Evolutionary conservation across 1,140 invertebrate species (phyloP).

Genomic region (Eumaeus atala): DNA sequence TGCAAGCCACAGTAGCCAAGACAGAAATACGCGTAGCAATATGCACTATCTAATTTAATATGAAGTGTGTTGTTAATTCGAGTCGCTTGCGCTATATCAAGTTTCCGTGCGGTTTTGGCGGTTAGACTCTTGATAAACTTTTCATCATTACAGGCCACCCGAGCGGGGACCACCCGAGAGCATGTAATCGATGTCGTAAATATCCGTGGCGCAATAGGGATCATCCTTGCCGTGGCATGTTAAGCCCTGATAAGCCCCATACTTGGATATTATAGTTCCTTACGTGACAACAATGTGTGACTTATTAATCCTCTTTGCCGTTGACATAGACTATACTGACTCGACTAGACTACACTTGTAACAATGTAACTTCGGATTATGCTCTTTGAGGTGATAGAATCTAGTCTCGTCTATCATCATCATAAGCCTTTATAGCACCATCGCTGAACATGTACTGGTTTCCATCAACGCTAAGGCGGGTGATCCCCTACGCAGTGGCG

Average conservation of each 20-base stretch:
- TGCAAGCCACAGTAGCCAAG: conserved; percentile 31
- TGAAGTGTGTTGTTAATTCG: conserved; percentile 28
- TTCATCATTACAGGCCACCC: conserved; percentile 45
- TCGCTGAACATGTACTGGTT: too few relatives aligned
- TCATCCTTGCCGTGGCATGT: conserved; percentile 37
- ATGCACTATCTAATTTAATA: conserved; percentile 33
- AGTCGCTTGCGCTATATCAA: conserved; percentile 32
- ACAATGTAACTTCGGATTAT: not conserved
- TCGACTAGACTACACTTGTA: conserved; percentile 3
- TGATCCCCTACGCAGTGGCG: too few relatives aligned
- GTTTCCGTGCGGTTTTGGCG: conserved; percentile 45
- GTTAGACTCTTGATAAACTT: conserved; percentile 54
- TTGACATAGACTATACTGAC: conserved; percentile 5
- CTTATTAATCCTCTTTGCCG: conserved; percentile 29
- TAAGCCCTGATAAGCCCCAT: conserved; percentile 53
- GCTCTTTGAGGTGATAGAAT: too few relatives aligned
- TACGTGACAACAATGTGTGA: conserved; percentile 30
- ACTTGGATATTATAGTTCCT: conserved; percentile 30
- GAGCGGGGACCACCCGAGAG: conserved; percentile 51
- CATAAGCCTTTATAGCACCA: too few relatives aligned
- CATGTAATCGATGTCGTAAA: conserved; percentile 57
- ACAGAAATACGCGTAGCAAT: conserved; percentile 35
- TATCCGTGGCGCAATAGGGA: conserved; percentile 58
- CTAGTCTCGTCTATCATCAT: too few relatives aligned
- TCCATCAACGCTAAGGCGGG: too few relatives aligned